phyloP scores from a whole-genome alignment of 2,888 invertebrate species.

The Polia nebulosa region DNA sequence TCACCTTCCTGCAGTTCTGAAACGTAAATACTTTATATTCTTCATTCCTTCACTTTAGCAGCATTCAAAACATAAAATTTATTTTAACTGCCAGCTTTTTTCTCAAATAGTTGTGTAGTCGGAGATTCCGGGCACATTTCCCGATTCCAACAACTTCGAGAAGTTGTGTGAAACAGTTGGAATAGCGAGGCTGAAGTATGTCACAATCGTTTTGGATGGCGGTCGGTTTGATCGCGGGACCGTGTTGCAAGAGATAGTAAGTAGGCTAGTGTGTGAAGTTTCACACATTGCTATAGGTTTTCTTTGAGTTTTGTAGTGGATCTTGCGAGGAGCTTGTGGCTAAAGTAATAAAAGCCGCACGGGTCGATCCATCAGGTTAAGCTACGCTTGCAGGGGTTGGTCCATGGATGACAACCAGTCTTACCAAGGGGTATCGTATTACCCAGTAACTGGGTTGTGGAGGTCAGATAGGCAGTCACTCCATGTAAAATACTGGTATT shows the following conservation, averaged over 20 bases:
- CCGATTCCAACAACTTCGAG: slow-evolving; percentile 35
- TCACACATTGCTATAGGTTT: neutral
- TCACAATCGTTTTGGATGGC: slow-evolving; percentile 30
- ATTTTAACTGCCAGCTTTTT: slow-evolving; percentile 4
- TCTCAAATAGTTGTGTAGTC: slow-evolving; percentile 26
- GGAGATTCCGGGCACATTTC: slow-evolving; percentile 34
- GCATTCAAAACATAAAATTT: slow-evolving; percentile 5
- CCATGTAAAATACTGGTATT: too few relatives aligned
- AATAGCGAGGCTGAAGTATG: slow-evolving; percentile 40
- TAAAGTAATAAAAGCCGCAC: too few relatives aligned
- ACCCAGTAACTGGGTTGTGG: too few relatives aligned
- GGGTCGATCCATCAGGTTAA: too few relatives aligned
- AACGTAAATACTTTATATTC: neutral
- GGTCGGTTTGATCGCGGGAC: slow-evolving; percentile 1
- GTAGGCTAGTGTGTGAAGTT: neutral
- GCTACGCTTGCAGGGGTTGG: too few relatives aligned
- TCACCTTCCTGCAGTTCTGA: neutral
- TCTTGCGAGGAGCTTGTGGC: neutral
- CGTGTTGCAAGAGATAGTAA: neutral
- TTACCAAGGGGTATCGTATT: too few relatives aligned
- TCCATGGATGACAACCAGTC: too few relatives aligned
- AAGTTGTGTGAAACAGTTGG: slow-evolving; percentile 27
- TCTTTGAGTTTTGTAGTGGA: neutral
- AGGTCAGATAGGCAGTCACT: too few relatives aligned
- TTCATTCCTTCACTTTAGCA: neutral